Percentiles rank a stretch among this genome's conserved stretches.
phyloP scores from a whole-genome alignment of 1,140 invertebrate species.

The Halyomorpha halys region DNA sequence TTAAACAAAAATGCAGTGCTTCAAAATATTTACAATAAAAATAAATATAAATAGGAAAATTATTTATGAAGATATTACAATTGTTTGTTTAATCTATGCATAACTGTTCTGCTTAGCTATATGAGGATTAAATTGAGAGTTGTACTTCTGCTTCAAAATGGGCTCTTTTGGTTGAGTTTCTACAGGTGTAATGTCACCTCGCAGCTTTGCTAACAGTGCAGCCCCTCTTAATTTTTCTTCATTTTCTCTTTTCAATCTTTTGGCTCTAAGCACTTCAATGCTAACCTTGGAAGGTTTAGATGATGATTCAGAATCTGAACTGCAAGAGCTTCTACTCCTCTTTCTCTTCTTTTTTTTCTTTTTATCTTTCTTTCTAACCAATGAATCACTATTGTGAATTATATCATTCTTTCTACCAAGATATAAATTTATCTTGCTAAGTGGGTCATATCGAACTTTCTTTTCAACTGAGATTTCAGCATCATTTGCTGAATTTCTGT shows the following conservation, averaged over 20 bases:
- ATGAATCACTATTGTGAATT: constrained; percentile 17
- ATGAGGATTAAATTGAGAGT: constrained; percentile 87
- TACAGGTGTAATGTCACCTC: constrained; percentile 38
- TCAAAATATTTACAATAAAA: no score
- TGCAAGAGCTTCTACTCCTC: constrained; percentile 31
- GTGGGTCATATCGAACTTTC: constrained; percentile 60
- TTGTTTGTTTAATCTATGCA: background rate
- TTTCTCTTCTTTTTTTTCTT: constrained; percentile 34
- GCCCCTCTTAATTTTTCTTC: constrained; percentile 61
- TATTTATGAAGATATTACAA: no score
- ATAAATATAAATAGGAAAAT: no score
- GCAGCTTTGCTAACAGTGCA: constrained; percentile 53
- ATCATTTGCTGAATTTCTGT: constrained; percentile 38
- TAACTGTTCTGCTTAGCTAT: constrained; percentile 62
- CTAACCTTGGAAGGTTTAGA: constrained; percentile 37
- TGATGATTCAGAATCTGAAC: constrained; percentile 31
- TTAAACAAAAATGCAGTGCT: no score
- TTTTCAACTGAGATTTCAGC: constrained; percentile 48
- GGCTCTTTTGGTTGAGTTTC: constrained; percentile 31
- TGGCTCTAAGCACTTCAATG: constrained; percentile 63
- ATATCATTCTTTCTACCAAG: constrained; percentile 33
- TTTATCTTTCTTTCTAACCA: constrained; percentile 35
- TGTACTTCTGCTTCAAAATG: constrained; percentile 62
- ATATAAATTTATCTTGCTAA: constrained; percentile 53
- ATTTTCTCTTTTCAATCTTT: constrained; percentile 67